Evolutionary conservation across 2,113 vertebrate genomes (phyloP).

Genomic region (Pseudorasbora parva): DNA sequence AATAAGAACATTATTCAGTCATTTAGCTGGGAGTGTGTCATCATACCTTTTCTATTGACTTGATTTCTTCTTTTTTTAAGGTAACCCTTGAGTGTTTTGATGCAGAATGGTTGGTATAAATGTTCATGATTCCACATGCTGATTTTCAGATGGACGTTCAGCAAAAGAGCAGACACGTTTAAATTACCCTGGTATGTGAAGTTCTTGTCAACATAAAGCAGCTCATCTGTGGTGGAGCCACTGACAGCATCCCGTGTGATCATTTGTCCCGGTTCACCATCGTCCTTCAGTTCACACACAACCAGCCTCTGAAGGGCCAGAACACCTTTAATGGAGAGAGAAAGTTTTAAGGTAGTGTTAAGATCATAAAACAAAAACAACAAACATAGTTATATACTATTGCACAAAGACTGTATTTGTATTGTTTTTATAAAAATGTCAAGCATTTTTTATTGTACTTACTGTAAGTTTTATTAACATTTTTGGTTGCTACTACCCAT

Average conservation of each 20-base stretch:
- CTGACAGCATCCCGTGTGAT: constrained; percentile 3
- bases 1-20: no score
- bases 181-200: neutral
- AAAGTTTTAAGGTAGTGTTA: neutral
- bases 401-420: neutral
- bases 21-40: no score
- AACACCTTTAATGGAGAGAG: neutral
- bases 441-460: neutral
- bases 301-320: constrained; percentile 12
- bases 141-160: neutral
- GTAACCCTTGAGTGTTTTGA: constrained; percentile 25
- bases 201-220: neutral
- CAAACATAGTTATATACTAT: neutral
- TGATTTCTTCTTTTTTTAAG: constrained; percentile 16
- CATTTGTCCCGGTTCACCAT: constrained; percentile 16
- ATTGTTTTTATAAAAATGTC: neutral
- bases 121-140: neutral
- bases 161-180: neutral
- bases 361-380: neutral
- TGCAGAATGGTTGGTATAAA: constrained; percentile 15
- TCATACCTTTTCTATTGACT: constrained; percentile 23
- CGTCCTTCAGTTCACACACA: constrained; percentile 18
- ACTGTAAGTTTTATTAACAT: neutral
- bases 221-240: constrained; percentile 4
- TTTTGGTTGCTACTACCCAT: neutral